Evolutionary conservation across 2,797 vertebrate genomes (phyloP).

Genomic region (Phoeniculus purpureus): DNA sequence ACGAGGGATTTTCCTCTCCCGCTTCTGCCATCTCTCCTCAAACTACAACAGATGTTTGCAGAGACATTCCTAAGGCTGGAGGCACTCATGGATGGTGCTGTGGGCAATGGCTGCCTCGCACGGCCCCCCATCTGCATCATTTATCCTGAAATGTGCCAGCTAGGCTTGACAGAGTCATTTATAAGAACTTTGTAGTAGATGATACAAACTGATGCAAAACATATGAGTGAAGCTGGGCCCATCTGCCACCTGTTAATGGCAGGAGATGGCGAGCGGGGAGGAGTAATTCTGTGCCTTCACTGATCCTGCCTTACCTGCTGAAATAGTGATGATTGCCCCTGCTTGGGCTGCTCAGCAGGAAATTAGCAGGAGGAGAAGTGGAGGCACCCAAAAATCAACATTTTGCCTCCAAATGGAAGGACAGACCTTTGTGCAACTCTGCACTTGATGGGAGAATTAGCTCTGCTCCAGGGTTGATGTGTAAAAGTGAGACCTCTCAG

Average conservation of each 20-base stretch:
- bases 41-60: constrained; percentile 24
- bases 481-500: not conserved
- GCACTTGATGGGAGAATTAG: not conserved
- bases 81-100: not conserved
- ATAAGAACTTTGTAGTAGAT: constrained; percentile 38
- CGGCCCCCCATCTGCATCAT: not conserved
- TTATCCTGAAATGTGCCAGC: constrained; percentile 55
- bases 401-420: not conserved
- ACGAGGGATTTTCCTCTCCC: not conserved
- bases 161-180: constrained; percentile 43
- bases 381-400: not conserved
- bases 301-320: not conserved
- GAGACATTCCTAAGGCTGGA: constrained; percentile 7
- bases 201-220: constrained; percentile 59
- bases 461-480: accelerated
- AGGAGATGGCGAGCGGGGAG: not conserved
- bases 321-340: not conserved
- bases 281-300: not conserved
- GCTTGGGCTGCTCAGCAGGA: not conserved
- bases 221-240: constrained; percentile 30
- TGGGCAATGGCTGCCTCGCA: not conserved
- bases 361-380: not conserved
- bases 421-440: not conserved
- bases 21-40: constrained; percentile 1
- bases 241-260: constrained; percentile 32